These are phyloP conservation scores for Oryzias javanicus DNA, from an alignment of 2,113 vertebrate species.

Conservation along the genomic window DNA sequence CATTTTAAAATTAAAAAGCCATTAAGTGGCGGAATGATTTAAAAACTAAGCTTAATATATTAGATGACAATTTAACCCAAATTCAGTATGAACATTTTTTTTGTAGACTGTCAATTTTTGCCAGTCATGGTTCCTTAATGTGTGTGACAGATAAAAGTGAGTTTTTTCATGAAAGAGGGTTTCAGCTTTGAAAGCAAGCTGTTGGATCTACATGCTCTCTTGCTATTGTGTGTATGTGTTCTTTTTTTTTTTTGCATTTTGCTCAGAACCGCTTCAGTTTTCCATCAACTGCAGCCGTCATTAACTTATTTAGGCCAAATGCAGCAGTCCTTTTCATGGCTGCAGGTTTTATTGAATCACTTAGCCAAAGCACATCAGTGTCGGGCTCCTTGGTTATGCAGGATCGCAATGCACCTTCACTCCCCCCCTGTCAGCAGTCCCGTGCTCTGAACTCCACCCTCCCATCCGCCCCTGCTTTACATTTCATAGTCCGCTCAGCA, in stretches of 20 bases:
- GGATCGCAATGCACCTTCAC: conserved; percentile 8
- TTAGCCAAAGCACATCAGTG: no score
- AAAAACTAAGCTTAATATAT: neutral
- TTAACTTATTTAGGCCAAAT: conserved; percentile 2
- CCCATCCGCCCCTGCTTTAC: conserved; percentile 1
- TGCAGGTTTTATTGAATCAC: no score
- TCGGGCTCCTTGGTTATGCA: no score
- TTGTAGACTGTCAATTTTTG: neutral
- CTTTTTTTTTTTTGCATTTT: neutral
- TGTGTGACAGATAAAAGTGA: no score
- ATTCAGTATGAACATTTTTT: neutral
- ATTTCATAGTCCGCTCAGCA: conserved; percentile 17
- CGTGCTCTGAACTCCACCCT: neutral
- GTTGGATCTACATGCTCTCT: neutral
- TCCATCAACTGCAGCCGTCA: neutral
- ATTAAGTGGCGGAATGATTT: neutral
- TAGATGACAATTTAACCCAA: neutral
- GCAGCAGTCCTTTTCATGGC: conserved; percentile 1
- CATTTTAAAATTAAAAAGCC: neutral
- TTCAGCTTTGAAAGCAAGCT: neutral
- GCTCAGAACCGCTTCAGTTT: neutral
- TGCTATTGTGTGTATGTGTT: no score
- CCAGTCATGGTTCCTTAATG: no score
- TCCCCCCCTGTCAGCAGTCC: conserved; percentile 3
- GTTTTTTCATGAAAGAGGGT: neutral